These are phyloP conservation scores for Formica exsecta DNA, from an alignment of 1,140 invertebrate species.

Conservation along the genomic window DNA sequence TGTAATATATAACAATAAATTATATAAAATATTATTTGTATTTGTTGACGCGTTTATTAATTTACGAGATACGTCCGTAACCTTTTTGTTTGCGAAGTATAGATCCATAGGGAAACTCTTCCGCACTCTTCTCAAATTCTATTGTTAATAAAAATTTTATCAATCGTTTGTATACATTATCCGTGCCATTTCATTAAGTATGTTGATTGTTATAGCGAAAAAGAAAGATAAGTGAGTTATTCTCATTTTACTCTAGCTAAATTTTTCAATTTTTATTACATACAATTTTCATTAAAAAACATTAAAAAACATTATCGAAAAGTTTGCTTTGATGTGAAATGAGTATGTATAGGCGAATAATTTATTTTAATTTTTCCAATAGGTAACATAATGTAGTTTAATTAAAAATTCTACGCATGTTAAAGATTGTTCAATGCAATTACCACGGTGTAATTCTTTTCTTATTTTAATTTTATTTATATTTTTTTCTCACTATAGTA, in stretches of 20 bases:
- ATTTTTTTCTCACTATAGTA: neutral
- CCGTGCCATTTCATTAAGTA: constrained; percentile 12
- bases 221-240: neutral
- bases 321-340: neutral
- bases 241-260: neutral
- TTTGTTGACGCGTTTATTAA: constrained; percentile 11
- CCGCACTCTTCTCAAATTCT: constrained; percentile 44
- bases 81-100: neutral
- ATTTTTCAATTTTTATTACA: constrained; percentile 6
- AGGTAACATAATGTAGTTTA: constrained; percentile 4
- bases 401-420: neutral
- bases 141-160: constrained; percentile 4
- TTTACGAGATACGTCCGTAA: neutral
- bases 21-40: constrained; percentile 46
- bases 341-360: neutral
- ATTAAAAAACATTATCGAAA: neutral
- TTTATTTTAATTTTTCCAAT: constrained; percentile 17
- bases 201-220: neutral
- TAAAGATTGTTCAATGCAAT: neutral
- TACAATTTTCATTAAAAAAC: neutral
- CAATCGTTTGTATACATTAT: constrained; percentile 17
- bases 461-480: neutral
- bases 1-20: constrained; percentile 52
- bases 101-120: constrained; percentile 26
- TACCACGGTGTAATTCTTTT: neutral